Evolutionary conservation across 2,888 invertebrate species (phyloP).

Genomic region (Tribolium freemani): DNA sequence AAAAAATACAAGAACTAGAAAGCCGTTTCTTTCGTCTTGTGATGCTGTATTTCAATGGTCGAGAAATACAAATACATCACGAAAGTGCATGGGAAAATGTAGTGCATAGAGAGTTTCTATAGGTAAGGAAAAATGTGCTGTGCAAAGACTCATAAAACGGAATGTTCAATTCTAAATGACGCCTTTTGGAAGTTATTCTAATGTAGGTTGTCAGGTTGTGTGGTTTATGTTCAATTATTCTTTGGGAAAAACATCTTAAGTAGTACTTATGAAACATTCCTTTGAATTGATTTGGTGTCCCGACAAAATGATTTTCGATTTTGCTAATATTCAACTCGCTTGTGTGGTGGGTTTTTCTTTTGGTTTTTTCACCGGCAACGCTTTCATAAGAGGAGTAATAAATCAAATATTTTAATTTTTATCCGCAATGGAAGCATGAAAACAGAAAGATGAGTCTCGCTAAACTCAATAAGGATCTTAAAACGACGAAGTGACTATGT

Average conservation of each 20-base stretch:
- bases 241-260: neutral
- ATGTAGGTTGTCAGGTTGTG: neutral
- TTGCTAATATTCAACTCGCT: constrained; percentile 26
- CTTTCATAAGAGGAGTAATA: constrained; percentile 35
- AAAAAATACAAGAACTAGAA: too few relatives aligned
- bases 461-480: constrained; percentile 25
- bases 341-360: constrained; percentile 20
- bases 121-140: neutral
- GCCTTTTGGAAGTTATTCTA: neutral
- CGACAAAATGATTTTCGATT: constrained; percentile 15
- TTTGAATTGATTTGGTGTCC: constrained; percentile 15
- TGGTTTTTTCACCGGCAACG: constrained; percentile 3
- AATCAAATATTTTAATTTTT: constrained; percentile 43
- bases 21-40: too few relatives aligned
- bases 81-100: too few relatives aligned
- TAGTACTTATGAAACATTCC: constrained; percentile 3
- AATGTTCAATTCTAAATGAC: neutral
- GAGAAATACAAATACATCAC: too few relatives aligned
- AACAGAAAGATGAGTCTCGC: constrained; percentile 19
- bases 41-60: too few relatives aligned
- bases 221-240: neutral
- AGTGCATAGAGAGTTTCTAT: neutral
- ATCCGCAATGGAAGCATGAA: constrained; percentile 20
- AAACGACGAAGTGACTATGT: constrained; percentile 7
- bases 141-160: neutral